These are phyloP conservation scores for Vanessa tameamea DNA, from an alignment of 1,140 invertebrate genomes.

Conservation along the genomic window DNA sequence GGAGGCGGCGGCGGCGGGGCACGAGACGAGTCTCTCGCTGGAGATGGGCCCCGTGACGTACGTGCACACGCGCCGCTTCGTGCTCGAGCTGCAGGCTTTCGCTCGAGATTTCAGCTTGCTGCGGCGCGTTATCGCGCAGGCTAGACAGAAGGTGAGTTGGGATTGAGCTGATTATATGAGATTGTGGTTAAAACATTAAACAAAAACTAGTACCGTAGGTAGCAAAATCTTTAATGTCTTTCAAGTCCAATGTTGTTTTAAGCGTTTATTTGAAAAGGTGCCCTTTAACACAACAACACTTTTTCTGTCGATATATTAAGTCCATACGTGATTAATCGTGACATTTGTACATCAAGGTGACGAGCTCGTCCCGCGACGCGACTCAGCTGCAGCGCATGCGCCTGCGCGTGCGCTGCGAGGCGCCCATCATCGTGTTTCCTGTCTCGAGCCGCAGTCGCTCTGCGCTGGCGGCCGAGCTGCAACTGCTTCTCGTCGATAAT, in stretches of 20 bases:
- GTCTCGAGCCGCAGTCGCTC: slow-evolving; percentile 90
- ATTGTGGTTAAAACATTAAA: no score
- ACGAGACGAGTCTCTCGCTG: slow-evolving; percentile 90
- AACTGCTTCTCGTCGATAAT: slow-evolving; percentile 90
- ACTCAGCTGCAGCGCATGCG: slow-evolving; percentile 86
- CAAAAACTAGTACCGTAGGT: no score
- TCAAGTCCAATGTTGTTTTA: no score
- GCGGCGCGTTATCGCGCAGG: slow-evolving; percentile 82
- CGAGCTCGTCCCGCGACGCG: slow-evolving; percentile 40
- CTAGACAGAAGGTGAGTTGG: slow-evolving; percentile 64
- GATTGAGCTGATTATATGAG: no score
- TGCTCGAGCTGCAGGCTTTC: slow-evolving; percentile 92
- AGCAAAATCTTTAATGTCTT: no score
- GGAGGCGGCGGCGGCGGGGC: slow-evolving; percentile 80
- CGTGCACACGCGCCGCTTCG: slow-evolving; percentile 96
- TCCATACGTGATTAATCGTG: not conserved
- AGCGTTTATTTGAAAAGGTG: no score
- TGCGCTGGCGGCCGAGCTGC: slow-evolving; percentile 91
- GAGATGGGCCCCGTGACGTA: slow-evolving; percentile 94
- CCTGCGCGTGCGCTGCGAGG: slow-evolving; percentile 84
- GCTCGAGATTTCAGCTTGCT: slow-evolving; percentile 92
- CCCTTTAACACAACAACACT: no score
- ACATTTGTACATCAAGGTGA: slow-evolving; percentile 50
- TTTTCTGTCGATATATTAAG: not conserved
- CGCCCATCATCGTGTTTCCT: slow-evolving; percentile 93